These are phyloP conservation scores for Drosophila pandora DNA, from an alignment of 1,140 invertebrate genomes.

Conservation along the genomic window DNA sequence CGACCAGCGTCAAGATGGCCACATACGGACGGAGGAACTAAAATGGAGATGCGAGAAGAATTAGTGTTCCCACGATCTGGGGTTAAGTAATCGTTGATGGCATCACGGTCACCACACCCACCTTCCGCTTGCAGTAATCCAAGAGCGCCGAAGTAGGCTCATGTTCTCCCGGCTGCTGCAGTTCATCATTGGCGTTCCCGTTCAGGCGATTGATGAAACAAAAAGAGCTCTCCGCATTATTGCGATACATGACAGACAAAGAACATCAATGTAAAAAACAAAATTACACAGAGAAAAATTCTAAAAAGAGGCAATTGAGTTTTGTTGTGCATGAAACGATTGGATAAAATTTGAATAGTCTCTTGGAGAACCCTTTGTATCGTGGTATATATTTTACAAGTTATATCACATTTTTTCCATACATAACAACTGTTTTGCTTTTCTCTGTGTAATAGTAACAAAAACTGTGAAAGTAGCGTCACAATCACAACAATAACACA, in stretches of 20 bases:
- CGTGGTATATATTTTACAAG: not conserved
- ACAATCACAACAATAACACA: slow-evolving; percentile 49
- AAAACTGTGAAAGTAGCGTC: slow-evolving; percentile 15
- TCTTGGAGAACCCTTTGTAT: not conserved
- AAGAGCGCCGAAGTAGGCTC: slow-evolving; percentile 90
- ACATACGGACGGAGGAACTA: slow-evolving; percentile 90
- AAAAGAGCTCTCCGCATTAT: slow-evolving; percentile 77
- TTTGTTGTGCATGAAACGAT: not conserved
- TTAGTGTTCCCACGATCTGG: slow-evolving; percentile 13
- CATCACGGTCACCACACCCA: slow-evolving; percentile 60
- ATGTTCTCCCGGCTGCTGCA: slow-evolving; percentile 86
- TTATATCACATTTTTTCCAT: not conserved
- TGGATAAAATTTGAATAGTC: not conserved
- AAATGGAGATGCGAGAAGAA: slow-evolving; percentile 31
- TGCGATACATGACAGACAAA: slow-evolving; percentile 68
- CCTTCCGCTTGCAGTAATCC: slow-evolving; percentile 90
- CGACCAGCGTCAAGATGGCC: slow-evolving; percentile 89
- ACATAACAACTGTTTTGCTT: not conserved
- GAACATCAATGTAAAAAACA: slow-evolving; percentile 9
- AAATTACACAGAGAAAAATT: slow-evolving; percentile 5
- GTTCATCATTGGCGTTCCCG: slow-evolving; percentile 85
- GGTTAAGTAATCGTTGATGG: slow-evolving; percentile 10
- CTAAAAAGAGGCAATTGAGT: not conserved
- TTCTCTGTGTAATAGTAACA: slow-evolving; percentile 18
- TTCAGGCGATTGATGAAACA: slow-evolving; percentile 79